Evolutionary conservation across 2,888 invertebrate species (phyloP), one percentile per base, ranked within the genome.

Genomic region (Abscondita cerata): DNA sequence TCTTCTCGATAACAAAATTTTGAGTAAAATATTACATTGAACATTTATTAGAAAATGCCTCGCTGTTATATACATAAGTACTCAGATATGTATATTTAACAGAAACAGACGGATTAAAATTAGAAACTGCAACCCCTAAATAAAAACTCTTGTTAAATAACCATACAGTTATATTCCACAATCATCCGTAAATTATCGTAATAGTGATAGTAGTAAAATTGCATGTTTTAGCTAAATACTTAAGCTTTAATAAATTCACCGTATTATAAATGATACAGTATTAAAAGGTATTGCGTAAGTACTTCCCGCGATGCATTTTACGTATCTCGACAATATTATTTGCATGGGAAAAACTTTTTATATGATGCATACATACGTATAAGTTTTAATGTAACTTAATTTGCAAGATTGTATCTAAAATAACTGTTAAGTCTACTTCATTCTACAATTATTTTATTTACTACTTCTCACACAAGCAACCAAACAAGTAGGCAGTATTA

Each of bases 321-420:
- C 25, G 4, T 25, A 25, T 25, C 25, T 25, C 25, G 18, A 18
- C 1, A 18, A 18, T 44, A 18, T 44, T 18, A 18, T 44, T 44
- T 18, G 11, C 18, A 44, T 44, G 44, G 9, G 44, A 44, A 44
- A 16, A 41, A 41, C 18, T 44, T 44, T 44, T 44, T 18, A 11
- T 18, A 19, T 18, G 18, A 44, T 44, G 44, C 44, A 44, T 44
- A 18, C 19, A 44, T 18, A 16, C 16, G 44, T 16, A 44, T 44
- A 44, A 44, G 18, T 44, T 44, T 44, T 44, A 44, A 44, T 44
- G 16, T 44, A 44, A 44, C 44, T 44, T 44, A 44, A 44, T 44
- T 44, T 44, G 44, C 44, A 44, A 44, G 44, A 44, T 44, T 18
- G 44, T 44, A 44, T 44, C 44, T 44, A 44, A 44, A 44, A 19